These are phyloP conservation scores for Platyscapa corneri DNA, from an alignment of 1,140 invertebrate species.

Conservation along the genomic window DNA sequence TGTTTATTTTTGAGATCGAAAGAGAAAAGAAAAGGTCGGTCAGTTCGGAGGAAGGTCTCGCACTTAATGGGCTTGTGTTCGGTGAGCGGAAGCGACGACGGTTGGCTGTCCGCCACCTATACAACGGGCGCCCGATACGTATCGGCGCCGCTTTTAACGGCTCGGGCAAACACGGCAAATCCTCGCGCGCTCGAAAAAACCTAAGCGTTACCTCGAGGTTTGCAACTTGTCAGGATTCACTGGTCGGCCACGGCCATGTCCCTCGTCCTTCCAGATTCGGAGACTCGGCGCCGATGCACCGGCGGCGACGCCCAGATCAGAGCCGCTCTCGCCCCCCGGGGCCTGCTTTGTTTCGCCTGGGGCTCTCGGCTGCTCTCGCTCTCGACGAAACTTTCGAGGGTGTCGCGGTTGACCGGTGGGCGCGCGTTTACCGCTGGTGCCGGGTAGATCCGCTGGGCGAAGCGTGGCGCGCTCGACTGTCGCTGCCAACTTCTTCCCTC, in stretches of 20 bases:
- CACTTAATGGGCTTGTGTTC: neutral
- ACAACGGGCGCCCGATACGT: neutral
- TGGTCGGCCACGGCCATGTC: constrained; percentile 37
- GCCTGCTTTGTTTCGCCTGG: too few species aligned
- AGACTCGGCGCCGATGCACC: neutral
- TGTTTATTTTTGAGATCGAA: neutral
- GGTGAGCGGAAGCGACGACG: constrained; percentile 27
- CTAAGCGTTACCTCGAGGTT: constrained; percentile 26
- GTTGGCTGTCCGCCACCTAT: neutral
- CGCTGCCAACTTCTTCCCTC: constrained; percentile 42
- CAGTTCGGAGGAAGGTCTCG: neutral
- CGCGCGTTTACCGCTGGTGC: neutral
- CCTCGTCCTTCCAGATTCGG: neutral
- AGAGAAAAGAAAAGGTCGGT: neutral
- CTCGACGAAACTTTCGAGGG: neutral
- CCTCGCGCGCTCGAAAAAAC: neutral
- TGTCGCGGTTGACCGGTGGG: neutral
- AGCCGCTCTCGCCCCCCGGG: constrained; percentile 56
- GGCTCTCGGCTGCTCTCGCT: neutral
- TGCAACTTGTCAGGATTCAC: constrained; percentile 33
- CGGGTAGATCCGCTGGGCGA: neutral
- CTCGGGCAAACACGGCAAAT: neutral
- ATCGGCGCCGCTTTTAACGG: constrained; percentile 4
- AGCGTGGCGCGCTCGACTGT: constrained; percentile 21
- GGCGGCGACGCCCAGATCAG: constrained; percentile 40